Evolutionary conservation across 2,797 vertebrate genomes (phyloP).

Genomic region (Ctenopoma multispine): DNA sequence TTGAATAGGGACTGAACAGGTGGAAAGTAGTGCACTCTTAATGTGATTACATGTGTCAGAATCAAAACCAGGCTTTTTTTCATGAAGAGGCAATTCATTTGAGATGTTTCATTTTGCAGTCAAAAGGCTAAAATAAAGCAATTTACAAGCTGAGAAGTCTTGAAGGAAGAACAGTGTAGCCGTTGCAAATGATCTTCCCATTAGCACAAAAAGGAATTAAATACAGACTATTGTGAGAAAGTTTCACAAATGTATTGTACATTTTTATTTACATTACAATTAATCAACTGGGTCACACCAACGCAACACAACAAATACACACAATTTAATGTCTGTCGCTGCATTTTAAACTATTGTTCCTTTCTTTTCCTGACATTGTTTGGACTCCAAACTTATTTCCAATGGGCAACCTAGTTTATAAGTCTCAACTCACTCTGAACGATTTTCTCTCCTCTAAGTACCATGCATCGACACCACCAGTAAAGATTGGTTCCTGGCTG

Average conservation of each 20-base stretch:
- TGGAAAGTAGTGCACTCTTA: constrained; percentile 59
- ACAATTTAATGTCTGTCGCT: constrained; percentile 7
- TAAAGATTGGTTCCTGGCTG: constrained; percentile 67
- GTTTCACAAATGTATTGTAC: constrained; percentile 13
- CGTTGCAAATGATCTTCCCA: constrained; percentile 20
- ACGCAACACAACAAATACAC: constrained; percentile 22
- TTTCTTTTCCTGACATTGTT: constrained; percentile 29
- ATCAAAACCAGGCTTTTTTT: constrained; percentile 58
- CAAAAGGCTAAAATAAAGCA: constrained; percentile 68
- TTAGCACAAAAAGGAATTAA: constrained; percentile 6
- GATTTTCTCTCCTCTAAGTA: constrained; percentile 50
- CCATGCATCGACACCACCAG: constrained; percentile 39
- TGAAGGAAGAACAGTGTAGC: constrained; percentile 9
- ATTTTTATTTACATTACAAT: constrained; percentile 31
- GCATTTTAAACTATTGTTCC: constrained; percentile 34
- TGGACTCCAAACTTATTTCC: constrained; percentile 38
- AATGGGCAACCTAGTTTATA: constrained; percentile 30
- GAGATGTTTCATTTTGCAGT: constrained; percentile 67
- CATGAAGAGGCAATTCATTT: constrained; percentile 57
- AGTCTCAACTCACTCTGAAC: constrained; percentile 25
- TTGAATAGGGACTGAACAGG: constrained; percentile 57
- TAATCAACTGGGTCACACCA: constrained; percentile 26
- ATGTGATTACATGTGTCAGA: constrained; percentile 73
- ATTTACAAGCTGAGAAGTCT: constrained; percentile 46
- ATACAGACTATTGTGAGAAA: constrained; percentile 7